Percentiles rank a stretch among this genome's conserved stretches.
Evolutionary conservation across 2,888 invertebrate genomes (phyloP).

Genomic region (Ethmia dodecea): DNA sequence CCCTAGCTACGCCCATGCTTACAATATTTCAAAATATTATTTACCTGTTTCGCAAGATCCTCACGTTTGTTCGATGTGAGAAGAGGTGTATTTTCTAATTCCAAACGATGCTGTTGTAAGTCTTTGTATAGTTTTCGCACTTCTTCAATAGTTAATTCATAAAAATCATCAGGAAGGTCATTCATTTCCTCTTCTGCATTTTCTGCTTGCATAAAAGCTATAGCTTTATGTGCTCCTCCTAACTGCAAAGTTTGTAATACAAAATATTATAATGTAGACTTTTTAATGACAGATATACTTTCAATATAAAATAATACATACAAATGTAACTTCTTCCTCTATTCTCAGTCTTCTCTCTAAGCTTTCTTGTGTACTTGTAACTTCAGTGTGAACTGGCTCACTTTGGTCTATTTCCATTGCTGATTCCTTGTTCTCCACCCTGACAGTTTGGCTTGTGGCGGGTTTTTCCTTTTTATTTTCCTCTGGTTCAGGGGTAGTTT

Average conservation of each 20-base stretch:
- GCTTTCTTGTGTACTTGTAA: conserved; percentile 34
- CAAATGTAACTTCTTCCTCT: conserved; percentile 69
- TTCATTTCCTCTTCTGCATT: conserved; percentile 76
- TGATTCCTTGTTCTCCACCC: conserved; percentile 4
- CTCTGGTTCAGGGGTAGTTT: conserved; percentile 5
- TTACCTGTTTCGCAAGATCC: conserved; percentile 43
- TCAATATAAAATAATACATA: conserved; percentile 31
- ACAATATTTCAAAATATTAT: no score
- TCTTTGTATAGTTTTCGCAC: conserved; percentile 86
- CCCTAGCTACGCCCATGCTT: no score
- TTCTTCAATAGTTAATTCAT: conserved; percentile 90
- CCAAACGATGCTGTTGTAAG: conserved; percentile 80
- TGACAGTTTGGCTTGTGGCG: conserved; percentile 12
- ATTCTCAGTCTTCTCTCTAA: conserved; percentile 60
- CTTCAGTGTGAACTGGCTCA: conserved; percentile 4
- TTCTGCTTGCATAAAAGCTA: conserved; percentile 83
- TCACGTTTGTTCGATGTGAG: conserved; percentile 71
- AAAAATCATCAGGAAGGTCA: conserved; percentile 92
- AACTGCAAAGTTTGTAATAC: conserved; percentile 74
- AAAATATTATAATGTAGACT: background rate
- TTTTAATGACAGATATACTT: background rate
- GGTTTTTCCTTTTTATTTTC: conserved; percentile 5
- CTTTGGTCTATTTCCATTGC: conserved; percentile 8
- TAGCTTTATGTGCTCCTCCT: conserved; percentile 85
- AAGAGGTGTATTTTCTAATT: conserved; percentile 85